Conservation (phyloP, 2,797 vertebrate genomes). For the Anabas testudineus region DNA sequence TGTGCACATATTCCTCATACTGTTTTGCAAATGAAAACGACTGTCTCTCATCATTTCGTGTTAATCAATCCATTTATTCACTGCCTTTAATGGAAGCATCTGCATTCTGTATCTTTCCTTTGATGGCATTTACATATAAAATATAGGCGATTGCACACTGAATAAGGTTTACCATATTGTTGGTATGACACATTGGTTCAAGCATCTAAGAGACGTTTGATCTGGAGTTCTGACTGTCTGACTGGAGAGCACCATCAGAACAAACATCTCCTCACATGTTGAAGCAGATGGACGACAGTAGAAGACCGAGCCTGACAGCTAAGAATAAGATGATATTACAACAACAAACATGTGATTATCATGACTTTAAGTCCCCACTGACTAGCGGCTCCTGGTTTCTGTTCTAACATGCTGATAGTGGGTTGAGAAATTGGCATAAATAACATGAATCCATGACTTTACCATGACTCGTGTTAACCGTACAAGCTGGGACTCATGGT, state of each 20-base stretch:
- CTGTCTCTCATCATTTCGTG: not conserved
- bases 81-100: not conserved
- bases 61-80: not conserved
- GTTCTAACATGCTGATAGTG: constrained; percentile 55
- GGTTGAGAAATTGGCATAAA: constrained; percentile 55
- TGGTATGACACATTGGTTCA: not conserved
- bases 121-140: not conserved
- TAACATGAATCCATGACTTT: constrained; percentile 22
- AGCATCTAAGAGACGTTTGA: not conserved
- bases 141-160: not conserved
- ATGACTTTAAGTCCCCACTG: constrained; percentile 16
- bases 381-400: constrained; percentile 38
- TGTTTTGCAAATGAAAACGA: too few species aligned
- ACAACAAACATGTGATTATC: constrained; percentile 21
- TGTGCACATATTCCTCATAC: too few species aligned
- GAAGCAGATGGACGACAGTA: constrained; percentile 44
- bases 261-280: constrained; percentile 32
- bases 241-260: constrained; percentile 18
- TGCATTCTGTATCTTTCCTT: not conserved
- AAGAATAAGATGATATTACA: constrained; percentile 41
- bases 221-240: not conserved
- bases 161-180: not conserved
- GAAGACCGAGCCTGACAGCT: constrained; percentile 24
- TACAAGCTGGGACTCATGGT: constrained; percentile 21
- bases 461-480: constrained; percentile 12